These are phyloP conservation scores for Hirtodrosophila trivittata DNA, from an alignment of 2,888 invertebrate species.

Conservation along the genomic window DNA sequence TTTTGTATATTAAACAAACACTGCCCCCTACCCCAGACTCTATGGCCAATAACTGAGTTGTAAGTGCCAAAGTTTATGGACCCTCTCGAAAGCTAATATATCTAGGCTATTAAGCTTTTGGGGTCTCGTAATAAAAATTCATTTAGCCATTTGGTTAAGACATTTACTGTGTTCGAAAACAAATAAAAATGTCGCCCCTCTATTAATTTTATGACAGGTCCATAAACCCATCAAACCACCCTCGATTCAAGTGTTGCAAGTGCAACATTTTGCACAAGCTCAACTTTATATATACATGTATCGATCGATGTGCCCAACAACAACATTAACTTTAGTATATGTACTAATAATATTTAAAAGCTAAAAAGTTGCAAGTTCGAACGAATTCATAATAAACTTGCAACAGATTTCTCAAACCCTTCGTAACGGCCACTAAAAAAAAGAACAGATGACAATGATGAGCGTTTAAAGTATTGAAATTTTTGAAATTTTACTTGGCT, in stretches of 20 bases:
- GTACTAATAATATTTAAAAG: conserved; percentile 13
- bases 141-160: conserved; percentile 36
- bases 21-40: not conserved
- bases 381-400: too few species aligned
- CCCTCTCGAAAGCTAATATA: conserved; percentile 9
- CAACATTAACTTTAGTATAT: conserved; percentile 32
- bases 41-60: conserved; percentile 22
- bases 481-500: conserved; percentile 30
- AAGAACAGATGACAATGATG: conserved; percentile 20
- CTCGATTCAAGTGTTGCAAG: conserved; percentile 26
- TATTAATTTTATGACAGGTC: conserved; percentile 40
- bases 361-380: conserved; percentile 26
- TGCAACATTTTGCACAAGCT: conserved; percentile 35
- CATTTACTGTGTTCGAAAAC: conserved; percentile 12
- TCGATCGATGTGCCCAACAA: conserved; percentile 38
- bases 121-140: conserved; percentile 39
- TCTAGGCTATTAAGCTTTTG: conserved; percentile 30
- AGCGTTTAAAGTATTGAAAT: conserved; percentile 49
- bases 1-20: conserved; percentile 16
- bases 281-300: conserved; percentile 22
- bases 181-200: conserved; percentile 38
- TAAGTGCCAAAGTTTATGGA: conserved; percentile 38
- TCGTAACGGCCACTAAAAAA: conserved; percentile 37
- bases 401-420: not conserved
- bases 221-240: conserved; percentile 36